Evolutionary conservation across 2,797 vertebrate genomes (phyloP).

Genomic region (Knipowitschia caucasica): DNA sequence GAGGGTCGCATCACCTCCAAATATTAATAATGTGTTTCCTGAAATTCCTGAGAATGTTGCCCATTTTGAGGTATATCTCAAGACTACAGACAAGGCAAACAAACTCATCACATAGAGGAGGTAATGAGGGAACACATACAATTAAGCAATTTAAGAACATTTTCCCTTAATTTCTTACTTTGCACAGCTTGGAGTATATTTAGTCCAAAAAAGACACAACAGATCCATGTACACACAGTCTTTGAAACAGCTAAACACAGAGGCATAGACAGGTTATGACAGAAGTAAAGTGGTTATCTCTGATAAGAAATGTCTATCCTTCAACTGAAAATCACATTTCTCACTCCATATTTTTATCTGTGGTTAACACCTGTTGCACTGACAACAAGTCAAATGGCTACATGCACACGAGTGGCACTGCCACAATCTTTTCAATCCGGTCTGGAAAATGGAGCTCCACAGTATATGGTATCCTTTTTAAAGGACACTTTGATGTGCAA

Average conservation of each 20-base stretch:
- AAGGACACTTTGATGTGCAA: constrained; percentile 57
- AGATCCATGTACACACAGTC: constrained; percentile 32
- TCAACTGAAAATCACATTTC: constrained; percentile 69
- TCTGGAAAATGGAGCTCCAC: constrained; percentile 38
- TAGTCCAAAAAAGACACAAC: constrained; percentile 14
- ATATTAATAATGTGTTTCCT: too few species aligned
- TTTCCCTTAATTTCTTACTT: background rate
- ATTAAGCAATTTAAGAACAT: too few species aligned
- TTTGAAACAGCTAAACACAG: constrained; percentile 44
- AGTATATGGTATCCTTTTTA: constrained; percentile 42
- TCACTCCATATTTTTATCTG: constrained; percentile 68
- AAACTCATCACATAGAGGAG: too few species aligned
- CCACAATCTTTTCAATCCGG: constrained; percentile 54
- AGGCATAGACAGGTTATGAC: constrained; percentile 62
- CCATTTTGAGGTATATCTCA: too few species aligned
- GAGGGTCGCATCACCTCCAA: too few species aligned
- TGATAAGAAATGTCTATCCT: constrained; percentile 72
- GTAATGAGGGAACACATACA: too few species aligned
- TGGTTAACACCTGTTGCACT: constrained; percentile 69
- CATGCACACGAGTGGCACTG: constrained; percentile 61
- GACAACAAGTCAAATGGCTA: constrained; percentile 66
- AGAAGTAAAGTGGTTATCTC: constrained; percentile 69
- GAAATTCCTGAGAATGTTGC: too few species aligned
- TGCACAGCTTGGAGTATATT: constrained; percentile 11
- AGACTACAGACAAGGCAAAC: too few species aligned